Base-by-base conservation (phyloP, 2,888 invertebrate species). In the Tupiocoris notatus region DNA sequence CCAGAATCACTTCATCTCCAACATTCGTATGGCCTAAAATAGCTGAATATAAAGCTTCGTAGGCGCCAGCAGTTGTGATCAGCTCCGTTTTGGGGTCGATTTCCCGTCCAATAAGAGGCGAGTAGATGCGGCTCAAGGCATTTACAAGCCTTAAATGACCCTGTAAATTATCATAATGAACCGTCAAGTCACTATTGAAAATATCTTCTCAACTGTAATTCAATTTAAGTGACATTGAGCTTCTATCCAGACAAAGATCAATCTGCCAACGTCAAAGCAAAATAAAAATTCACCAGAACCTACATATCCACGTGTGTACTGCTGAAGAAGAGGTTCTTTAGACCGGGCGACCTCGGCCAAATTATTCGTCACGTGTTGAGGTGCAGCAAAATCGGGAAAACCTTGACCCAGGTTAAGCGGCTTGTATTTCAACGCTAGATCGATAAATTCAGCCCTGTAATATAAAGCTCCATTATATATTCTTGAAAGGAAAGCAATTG, bases 321-420 rank as follows among this genome's bases (percentile, higher is more conserved):
- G 98, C 84, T 97, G 92, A 54, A 94, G 83, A 7, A 94, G 84
- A 18, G 89, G 89, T 12, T 95, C 92, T 3, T 80, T 79, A 77
- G 89, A 88, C 0, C 84, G 85, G 0, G 91, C 87, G 21, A 91
- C 89, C n/a, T 90, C 87, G 0, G 88, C 87, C 75, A 98, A 85
- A 1, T 92, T 90, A 81, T 92, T 88, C 0, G 91, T 90, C 0
- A 97, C 91, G 86, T 92, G 90, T 62, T 89, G 87, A 0, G 97
- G 96, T 1, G 94, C 90, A 80, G 92, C 89, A 85, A 92, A 97
- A 85, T 98, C 96, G 0, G 97, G 96, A 84, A 96, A 97, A 0
- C 98, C 98, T 87, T 95, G 96, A 0, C 98, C 98, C 21, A 98
- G 87, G 85, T 98, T 97, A 39, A 96, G 85, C 0, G 97, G 95